Base-by-base conservation (phyloP, 2,888 invertebrate genomes). In the Plebejus argus region DNA sequence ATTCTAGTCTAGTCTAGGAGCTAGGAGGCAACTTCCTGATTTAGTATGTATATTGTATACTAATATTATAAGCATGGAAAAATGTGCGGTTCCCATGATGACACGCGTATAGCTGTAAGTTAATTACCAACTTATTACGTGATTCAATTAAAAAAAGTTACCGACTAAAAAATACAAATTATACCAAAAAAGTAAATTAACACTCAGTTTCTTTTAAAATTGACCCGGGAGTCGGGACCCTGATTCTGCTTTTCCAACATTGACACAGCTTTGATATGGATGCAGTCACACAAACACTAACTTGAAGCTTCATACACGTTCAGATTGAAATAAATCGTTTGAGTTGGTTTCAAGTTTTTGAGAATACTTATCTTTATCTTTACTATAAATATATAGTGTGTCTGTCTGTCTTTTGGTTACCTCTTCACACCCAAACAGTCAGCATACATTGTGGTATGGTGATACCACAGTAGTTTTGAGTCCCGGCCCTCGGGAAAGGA, bases 161-260 rank as follows among this genome's bases (percentile, higher is more conserved):
- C n/a, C 7, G 20, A n/a, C n/a, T n/a, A 58, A 58, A 58, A 20
- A 58, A 58, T 20, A 58, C 58, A 58, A 28, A 66, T 66, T 66
- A 66, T 66, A 53, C 53, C 3, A 53, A 53, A 53, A 66, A 6
- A 66, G 66, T 66, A 28, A 66, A 66, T 66, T 28, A 66, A 66
- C 66, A 66, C 66, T 53, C 15, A 45, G 45, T 45, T 45, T 53
- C 15, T 49, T 49, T 49, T 49, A 15, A 49, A 49, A 53, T 53
- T 4, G 2, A 12, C 18, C 5, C 53, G 53, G 2, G 18, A 12
- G 5, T 18, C 53, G 53, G 2, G 18, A 12, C 18, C 53, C 53
- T 5, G 53, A 53, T 53, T 53, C 53, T 53, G 18, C 53, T 53
- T 53, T 53, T 53, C 18, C 53, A 18, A 53, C 5, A 18, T 53